These are phyloP conservation scores for Octonoba sinensis DNA, from an alignment of 2,888 invertebrate genomes.

Conservation along the genomic window DNA sequence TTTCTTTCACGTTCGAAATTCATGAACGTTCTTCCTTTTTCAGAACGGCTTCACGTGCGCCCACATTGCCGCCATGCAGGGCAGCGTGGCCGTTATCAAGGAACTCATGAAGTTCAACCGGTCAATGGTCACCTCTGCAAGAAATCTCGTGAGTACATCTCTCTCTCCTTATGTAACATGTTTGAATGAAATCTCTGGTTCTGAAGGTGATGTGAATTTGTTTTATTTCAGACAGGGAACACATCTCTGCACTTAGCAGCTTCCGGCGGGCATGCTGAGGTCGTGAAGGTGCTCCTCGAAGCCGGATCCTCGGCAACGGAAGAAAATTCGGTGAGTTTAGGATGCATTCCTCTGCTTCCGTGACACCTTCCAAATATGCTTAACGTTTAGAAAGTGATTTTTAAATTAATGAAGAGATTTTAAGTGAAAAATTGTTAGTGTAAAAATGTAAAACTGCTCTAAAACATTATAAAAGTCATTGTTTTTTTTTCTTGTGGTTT, in stretches of 20 bases:
- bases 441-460: no score
- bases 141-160: slow-evolving; percentile 72
- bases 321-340: slow-evolving; percentile 82
- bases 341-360: not conserved
- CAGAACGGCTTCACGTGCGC: slow-evolving; percentile 97
- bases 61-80: slow-evolving; percentile 98
- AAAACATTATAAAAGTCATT: no score
- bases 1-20: no score
- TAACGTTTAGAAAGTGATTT: not conserved
- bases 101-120: slow-evolving; percentile 99
- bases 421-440: no score
- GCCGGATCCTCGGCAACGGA: slow-evolving; percentile 97
- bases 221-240: slow-evolving; percentile 39
- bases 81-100: slow-evolving; percentile 96
- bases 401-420: not conserved
- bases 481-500: no score
- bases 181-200: no score
- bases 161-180: not conserved
- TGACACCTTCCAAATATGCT: no score
- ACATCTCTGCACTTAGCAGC: slow-evolving; percentile 80
- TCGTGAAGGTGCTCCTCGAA: slow-evolving; percentile 91
- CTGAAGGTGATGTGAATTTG: no score
- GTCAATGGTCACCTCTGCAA: slow-evolving; percentile 93
- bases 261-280: slow-evolving; percentile 97
- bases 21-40: not conserved